Evolutionary conservation across 2,797 vertebrate genomes (phyloP).

Genomic region (Eospalax fontanierii): DNA sequence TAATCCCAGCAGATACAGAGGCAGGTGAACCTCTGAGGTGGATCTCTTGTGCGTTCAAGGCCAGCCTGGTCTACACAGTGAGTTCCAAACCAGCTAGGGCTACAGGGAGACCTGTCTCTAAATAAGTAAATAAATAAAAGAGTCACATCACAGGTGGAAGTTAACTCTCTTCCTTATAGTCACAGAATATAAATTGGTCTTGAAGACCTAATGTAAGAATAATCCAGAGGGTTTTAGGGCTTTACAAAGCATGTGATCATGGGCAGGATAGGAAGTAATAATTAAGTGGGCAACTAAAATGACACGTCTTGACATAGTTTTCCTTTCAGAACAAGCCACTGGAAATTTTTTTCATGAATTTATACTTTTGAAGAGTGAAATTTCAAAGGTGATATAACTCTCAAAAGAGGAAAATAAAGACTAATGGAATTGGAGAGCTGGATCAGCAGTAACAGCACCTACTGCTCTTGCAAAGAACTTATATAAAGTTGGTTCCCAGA

Average conservation of each 20-base stretch:
- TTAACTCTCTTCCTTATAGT: neutral
- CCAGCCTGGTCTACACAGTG: no score
- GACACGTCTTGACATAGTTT: neutral
- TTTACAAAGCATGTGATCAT: neutral
- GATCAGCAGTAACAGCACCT: neutral
- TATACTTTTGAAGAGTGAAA: slow-evolving; percentile 21
- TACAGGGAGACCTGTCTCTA: no score
- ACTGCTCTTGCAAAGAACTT: no score
- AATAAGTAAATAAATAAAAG: no score
- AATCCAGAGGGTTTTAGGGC: neutral
- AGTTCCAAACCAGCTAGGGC: no score
- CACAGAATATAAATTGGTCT: slow-evolving; percentile 36
- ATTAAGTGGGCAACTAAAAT: neutral
- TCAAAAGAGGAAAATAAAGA: slow-evolving; percentile 38
- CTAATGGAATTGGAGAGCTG: neutral
- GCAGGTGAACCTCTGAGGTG: no score
- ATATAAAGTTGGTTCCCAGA: no score
- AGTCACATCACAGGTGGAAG: no score
- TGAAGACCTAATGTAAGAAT: slow-evolving; percentile 28
- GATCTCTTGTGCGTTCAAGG: no score
- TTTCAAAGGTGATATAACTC: slow-evolving; percentile 13
- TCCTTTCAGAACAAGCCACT: neutral
- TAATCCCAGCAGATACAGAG: no score
- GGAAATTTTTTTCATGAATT: neutral
- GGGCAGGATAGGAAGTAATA: no score